phyloP scores from a whole-genome alignment of 2,113 vertebrate species.

The Condylura cristata region DNA sequence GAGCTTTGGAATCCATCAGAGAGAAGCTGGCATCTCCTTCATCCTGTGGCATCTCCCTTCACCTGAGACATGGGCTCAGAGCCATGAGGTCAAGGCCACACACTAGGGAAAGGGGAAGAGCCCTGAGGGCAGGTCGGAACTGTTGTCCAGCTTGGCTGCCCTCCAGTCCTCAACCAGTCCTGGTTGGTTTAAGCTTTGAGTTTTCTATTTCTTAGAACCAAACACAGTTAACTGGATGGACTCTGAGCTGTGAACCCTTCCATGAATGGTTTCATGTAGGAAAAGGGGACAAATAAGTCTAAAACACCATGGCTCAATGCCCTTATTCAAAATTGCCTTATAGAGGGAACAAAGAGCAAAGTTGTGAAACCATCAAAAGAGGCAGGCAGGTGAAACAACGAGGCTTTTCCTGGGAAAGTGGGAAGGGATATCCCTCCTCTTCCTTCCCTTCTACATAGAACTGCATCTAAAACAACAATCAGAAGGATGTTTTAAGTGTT shows the following conservation, averaged over 20 bases:
- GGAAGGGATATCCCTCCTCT: background rate
- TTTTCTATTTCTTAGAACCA: background rate
- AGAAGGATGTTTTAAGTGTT: background rate
- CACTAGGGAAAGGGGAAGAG: background rate
- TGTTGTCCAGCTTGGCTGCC: background rate
- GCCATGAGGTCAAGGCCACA: background rate
- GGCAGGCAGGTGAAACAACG: background rate
- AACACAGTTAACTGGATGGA: background rate
- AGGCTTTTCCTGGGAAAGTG: background rate
- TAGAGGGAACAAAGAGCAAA: background rate
- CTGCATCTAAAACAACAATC: background rate
- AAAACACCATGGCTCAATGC: background rate
- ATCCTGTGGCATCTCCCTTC: background rate
- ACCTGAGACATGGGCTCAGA: fast-evolving
- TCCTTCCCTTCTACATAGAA: background rate
- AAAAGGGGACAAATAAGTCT: background rate
- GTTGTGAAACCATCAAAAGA: background rate
- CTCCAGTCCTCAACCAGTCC: too few relatives aligned
- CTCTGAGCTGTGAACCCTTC: background rate
- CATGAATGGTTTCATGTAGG: background rate
- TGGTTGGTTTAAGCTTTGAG: background rate
- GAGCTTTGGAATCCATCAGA: background rate
- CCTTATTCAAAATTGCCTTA: background rate
- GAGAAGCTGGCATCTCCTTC: background rate
- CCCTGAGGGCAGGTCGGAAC: background rate